Evolutionary conservation across 1,140 invertebrate species (phyloP).

Genomic region (Drosophila suzukii): DNA sequence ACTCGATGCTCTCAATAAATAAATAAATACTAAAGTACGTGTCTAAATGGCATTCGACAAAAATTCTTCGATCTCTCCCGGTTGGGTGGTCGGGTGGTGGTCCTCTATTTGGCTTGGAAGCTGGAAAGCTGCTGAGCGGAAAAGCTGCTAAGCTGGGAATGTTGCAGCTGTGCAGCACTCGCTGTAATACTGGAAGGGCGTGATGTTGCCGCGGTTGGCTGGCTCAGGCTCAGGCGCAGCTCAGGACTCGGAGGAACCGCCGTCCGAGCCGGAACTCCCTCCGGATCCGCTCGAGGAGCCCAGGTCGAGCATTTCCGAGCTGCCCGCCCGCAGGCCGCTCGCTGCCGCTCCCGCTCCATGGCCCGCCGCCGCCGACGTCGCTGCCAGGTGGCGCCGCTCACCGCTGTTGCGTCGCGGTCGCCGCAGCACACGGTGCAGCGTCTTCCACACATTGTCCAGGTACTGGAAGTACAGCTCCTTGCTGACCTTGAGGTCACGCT

Average conservation of each 20-base stretch:
- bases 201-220: neutral
- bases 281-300: constrained; percentile 3
- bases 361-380: neutral
- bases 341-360: constrained; percentile 1
- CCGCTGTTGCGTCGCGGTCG: constrained; percentile 31
- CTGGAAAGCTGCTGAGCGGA: constrained; percentile 3
- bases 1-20: constrained; percentile 35
- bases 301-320: constrained; percentile 39
- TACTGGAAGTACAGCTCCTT: constrained; percentile 67
- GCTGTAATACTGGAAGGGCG: constrained; percentile 19
- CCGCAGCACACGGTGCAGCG: constrained; percentile 30
- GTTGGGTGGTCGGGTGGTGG: constrained; percentile 6
- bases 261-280: constrained; percentile 9
- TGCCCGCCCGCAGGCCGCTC: constrained; percentile 13
- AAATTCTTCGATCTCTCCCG: constrained; percentile 49
- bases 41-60: constrained; percentile 78
- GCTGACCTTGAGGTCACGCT: constrained; percentile 62
- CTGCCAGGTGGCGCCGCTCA: constrained; percentile 18
- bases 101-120: constrained; percentile 24
- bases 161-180: neutral
- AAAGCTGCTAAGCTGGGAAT: neutral
- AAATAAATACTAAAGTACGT: constrained; percentile 57
- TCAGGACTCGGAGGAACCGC: constrained; percentile 32
- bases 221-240: neutral
- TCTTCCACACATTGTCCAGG: constrained; percentile 55